These are phyloP conservation scores for Semaprochilodus insignis DNA, from an alignment of 2,797 vertebrate genomes.

Conservation along the genomic window DNA sequence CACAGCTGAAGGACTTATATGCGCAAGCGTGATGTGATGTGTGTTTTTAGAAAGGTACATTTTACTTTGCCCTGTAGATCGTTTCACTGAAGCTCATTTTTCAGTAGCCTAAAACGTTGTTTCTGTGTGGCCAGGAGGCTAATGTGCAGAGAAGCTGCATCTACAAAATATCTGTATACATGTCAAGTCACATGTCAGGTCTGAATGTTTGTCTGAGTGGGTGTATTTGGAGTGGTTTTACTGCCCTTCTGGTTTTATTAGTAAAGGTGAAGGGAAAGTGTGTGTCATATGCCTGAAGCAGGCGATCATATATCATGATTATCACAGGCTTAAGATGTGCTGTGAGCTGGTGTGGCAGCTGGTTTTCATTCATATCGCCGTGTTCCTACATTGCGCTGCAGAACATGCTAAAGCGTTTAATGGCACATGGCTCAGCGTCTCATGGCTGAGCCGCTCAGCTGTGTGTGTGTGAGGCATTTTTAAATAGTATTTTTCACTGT, in stretches of 20 bases:
- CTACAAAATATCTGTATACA: background rate
- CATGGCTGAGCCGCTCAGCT: background rate
- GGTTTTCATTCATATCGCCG: constrained; percentile 19
- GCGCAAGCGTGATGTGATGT: no score
- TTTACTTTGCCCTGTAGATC: no score
- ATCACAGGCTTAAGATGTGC: background rate
- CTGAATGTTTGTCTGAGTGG: background rate
- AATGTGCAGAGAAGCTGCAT: background rate
- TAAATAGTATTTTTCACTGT: no score
- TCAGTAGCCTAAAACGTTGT: no score
- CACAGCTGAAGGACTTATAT: no score
- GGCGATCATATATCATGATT: background rate
- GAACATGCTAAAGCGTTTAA: background rate
- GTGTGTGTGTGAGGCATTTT: background rate
- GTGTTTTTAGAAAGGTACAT: no score
- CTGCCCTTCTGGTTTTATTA: constrained; percentile 33
- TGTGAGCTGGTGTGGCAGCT: constrained; percentile 13
- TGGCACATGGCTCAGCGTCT: background rate
- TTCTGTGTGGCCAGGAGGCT: background rate
- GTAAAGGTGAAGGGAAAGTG: constrained; percentile 22
- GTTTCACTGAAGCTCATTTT: no score
- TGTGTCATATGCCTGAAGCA: background rate
- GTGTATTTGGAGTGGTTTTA: background rate
- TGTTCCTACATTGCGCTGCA: background rate
- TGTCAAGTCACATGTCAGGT: no score